These are phyloP conservation scores for Micrasema minimum DNA, from an alignment of 1,140 invertebrate species.

Conservation along the genomic window DNA sequence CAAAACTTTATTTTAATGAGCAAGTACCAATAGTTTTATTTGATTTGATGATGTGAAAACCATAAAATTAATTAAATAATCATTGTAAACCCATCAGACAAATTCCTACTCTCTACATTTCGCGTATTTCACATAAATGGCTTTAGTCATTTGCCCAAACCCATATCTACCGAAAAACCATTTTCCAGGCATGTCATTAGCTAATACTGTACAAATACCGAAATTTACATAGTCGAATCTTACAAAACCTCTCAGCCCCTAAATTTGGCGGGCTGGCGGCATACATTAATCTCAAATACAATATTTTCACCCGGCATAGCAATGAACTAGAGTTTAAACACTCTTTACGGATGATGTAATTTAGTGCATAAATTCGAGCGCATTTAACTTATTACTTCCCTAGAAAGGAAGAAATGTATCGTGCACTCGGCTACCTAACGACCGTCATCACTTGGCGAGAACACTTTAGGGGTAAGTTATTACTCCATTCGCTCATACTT, in stretches of 20 bases:
- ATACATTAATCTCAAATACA: conserved; percentile 11
- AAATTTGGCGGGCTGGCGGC: neutral
- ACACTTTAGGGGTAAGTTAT: conserved; percentile 8
- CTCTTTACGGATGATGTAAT: conserved; percentile 40
- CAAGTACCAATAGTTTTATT: too few species aligned
- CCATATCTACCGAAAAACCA: conserved; percentile 6
- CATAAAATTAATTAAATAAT: neutral
- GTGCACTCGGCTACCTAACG: conserved; percentile 2
- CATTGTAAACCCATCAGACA: conserved; percentile 1
- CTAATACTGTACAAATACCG: conserved; percentile 30
- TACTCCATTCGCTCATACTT: conserved; percentile 4
- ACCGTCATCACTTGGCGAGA: conserved; percentile 18
- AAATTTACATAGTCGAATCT: conserved; percentile 29
- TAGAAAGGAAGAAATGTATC: conserved; percentile 10
- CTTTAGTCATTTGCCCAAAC: conserved; percentile 14
- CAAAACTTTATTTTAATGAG: too few species aligned
- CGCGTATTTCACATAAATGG: conserved; percentile 15
- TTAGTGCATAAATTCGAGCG: conserved; percentile 37
- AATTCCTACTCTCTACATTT: conserved; percentile 3
- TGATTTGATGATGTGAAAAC: too few species aligned
- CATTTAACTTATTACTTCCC: conserved; percentile 5
- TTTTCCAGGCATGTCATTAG: conserved; percentile 21
- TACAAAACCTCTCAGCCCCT: neutral
- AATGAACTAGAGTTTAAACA: conserved; percentile 27
- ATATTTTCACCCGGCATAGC: conserved; percentile 10